These are phyloP conservation scores for Drosophila obscura DNA, from an alignment of 1,140 invertebrate genomes.

Conservation along the genomic window DNA sequence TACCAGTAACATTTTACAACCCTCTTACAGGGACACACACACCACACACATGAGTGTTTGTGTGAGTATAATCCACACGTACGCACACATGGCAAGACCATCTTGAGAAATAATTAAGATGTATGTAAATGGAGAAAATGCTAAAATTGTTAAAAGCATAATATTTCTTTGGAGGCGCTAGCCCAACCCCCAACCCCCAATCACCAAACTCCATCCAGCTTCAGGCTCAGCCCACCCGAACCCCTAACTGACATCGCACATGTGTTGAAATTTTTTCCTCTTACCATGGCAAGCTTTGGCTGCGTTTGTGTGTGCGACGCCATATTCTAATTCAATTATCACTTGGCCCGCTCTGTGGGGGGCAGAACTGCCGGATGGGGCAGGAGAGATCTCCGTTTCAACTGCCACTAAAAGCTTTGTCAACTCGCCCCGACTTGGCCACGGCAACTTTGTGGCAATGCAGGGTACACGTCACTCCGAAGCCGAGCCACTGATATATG, in stretches of 20 bases:
- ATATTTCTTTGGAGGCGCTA: constrained; percentile 74
- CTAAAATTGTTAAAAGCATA: constrained; percentile 83
- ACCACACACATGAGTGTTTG: constrained; percentile 4
- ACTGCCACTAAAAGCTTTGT: constrained; percentile 80
- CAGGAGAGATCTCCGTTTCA: constrained; percentile 5
- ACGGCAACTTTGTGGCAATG: constrained; percentile 72
- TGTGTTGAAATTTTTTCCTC: constrained; percentile 75
- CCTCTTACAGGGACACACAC: constrained; percentile 38
- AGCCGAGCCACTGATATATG: constrained; percentile 63
- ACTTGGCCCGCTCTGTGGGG: constrained; percentile 55
- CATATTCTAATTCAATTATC: constrained; percentile 84
- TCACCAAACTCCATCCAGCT: constrained; percentile 14
- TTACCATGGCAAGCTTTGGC: constrained; percentile 60
- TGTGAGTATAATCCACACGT: constrained; percentile 61
- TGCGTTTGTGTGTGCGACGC: constrained; percentile 55
- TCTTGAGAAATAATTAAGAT: constrained; percentile 84
- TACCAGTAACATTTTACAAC: constrained; percentile 73
- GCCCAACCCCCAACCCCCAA: constrained; percentile 28
- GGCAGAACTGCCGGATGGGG: constrained; percentile 1
- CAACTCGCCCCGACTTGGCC: constrained; percentile 63
- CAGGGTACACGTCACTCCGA: constrained; percentile 55
- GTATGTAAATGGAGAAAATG: constrained; percentile 82
- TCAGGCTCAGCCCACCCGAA: constrained; percentile 16
- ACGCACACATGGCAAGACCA: constrained; percentile 58
- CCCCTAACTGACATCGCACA: constrained; percentile 73